Base-by-base conservation (phyloP, 2,888 invertebrate genomes). In the Cheilosia impressa region DNA sequence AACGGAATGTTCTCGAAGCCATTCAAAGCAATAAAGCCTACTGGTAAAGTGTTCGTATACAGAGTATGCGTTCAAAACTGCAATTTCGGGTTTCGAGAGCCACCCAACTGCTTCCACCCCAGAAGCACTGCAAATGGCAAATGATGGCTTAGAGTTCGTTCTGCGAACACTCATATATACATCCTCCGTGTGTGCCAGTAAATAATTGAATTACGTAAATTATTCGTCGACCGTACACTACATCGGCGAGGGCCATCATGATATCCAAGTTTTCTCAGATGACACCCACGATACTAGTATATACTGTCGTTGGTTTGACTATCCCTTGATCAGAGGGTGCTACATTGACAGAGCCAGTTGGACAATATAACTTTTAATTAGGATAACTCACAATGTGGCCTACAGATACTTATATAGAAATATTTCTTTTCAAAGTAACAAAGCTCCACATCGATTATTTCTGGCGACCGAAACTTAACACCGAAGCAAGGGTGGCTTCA, bases 51-150 rank as follows among this genome's bases (percentile, higher is more conserved):
- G 52, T 60, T 24, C 27, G 2, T 9, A 24, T n/a, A 24, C 6
- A 24, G 24, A 27, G 27, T 27, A 27, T 27, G 43, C 24, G 53
- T 24, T 41, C 24, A 53, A 53, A 17, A 52, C 17, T 66, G 41
- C 34, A 65, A 58, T 58, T 43, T 58, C 24, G 41, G 41, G 7
- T 60, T 13, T 38, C 3, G 10, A 38, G 10, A 9, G 58, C 27
- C 60, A 62, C 41, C 41, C 27, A 43, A 60, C 22, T 24, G 24
- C 58, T 27, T n/a, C 41, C 24, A 19, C 24, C 2, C 7, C 43
- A 45, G 4, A 17, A 5, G 15, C 17, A 45, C 60, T 65, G 38
- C 52, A 65, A 52, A 24, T 66, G 66, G 38, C 52, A 65, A 52
- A 24, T 66, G 66, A 62, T 45, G 45, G 10, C 17, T 10, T 43